A percentile compares a stretch with the other conserved stretches of the same genome.
These are phyloP conservation scores for Zelostemma sp. DNA, from an alignment of 1,140 invertebrate genomes.

Conservation along the genomic window DNA sequence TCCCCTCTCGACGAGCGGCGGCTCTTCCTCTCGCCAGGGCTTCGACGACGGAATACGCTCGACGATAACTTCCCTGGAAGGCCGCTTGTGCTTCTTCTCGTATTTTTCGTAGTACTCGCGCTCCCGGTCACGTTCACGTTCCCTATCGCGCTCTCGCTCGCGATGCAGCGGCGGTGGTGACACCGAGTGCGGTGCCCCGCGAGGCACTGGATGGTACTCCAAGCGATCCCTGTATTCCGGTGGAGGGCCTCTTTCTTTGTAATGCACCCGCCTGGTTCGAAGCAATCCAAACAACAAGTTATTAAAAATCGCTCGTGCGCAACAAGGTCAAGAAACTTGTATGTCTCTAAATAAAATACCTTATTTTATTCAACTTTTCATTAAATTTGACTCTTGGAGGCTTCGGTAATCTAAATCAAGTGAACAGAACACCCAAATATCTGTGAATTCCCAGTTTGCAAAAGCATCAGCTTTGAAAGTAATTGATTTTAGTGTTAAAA, in stretches of 20 bases:
- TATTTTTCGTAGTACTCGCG: constrained; percentile 69
- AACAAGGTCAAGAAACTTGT: not conserved
- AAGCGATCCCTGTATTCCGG: constrained; percentile 64
- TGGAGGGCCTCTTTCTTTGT: constrained; percentile 58
- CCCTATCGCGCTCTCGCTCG: constrained; percentile 57
- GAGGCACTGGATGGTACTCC: constrained; percentile 62
- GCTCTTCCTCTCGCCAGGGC: constrained; percentile 64
- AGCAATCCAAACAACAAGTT: constrained; percentile 5
- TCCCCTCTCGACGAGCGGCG: constrained; percentile 60
- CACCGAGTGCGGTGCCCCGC: constrained; percentile 56
- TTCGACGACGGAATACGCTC: constrained; percentile 76
- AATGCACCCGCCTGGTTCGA: constrained; percentile 60
- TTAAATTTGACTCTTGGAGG: constrained; percentile 19
- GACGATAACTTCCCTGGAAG: constrained; percentile 83
- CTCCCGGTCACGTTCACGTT: constrained; percentile 65
- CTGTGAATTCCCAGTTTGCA: no score
- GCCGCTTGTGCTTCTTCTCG: constrained; percentile 73
- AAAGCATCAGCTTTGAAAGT: not conserved
- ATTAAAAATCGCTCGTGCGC: not conserved
- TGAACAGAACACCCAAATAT: constrained; percentile 4
- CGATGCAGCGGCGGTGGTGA: constrained; percentile 63
- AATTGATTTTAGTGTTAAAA: no score
- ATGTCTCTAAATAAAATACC: constrained; percentile 13
- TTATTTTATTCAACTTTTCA: constrained; percentile 20
- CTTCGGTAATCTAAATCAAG: constrained; percentile 13